Evolutionary conservation across 1,140 invertebrate species (phyloP).

Genomic region (Trachymyrmex septentrionalis): DNA sequence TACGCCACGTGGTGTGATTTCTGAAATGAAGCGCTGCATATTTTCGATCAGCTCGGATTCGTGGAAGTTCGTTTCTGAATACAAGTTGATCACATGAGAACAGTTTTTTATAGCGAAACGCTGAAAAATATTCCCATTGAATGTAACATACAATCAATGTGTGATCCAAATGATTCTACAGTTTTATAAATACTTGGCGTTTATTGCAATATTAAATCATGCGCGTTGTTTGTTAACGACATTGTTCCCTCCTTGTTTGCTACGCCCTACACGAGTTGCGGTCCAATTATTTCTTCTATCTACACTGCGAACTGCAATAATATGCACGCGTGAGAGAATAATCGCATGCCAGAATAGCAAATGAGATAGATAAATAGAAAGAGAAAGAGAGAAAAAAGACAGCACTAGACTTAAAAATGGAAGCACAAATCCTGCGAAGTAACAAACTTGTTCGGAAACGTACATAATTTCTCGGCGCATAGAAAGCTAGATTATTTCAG

Average conservation of each 20-base stretch:
- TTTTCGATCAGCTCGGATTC: background rate
- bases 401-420: background rate
- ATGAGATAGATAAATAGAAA: background rate
- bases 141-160: background rate
- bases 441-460: conserved; percentile 6
- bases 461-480: background rate
- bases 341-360: background rate
- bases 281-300: conserved; percentile 8
- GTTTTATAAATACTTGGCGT: background rate
- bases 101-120: background rate
- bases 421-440: background rate
- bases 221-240: background rate
- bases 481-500: background rate
- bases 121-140: background rate
- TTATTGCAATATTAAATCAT: background rate
- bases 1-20: background rate
- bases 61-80: too few relatives aligned
- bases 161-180: background rate
- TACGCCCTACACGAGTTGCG: background rate
- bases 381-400: too few relatives aligned
- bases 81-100: background rate
- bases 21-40: background rate
- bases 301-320: background rate
- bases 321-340: background rate
- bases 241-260: background rate